Evolutionary conservation across 2,113 vertebrate genomes (phyloP), one percentile per base, ranked within the genome.

Genomic region (Brachyistius frenatus): DNA sequence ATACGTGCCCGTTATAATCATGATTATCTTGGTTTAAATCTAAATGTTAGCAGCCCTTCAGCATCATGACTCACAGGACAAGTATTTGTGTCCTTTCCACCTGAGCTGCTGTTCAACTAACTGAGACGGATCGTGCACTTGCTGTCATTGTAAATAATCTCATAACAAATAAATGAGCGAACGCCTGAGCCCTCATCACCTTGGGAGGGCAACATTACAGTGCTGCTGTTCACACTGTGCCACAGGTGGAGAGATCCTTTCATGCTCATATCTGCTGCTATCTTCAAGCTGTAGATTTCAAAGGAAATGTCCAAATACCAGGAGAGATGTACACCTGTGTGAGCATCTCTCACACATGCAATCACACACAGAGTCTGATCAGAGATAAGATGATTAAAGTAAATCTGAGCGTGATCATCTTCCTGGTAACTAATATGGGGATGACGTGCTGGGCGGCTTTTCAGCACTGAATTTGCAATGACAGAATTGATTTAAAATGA

Each of bases 141-240:
- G 47, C 78, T 86, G 8, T 72, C 55, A 31, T 36, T 49, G 52
- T 73, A 69, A 81, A 50, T 70, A 33, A 81, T 86, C 76, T 65
- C 87, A 85, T 88, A 83, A 78, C 49, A 87, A 79, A 73, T 63
- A 78, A 84, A 83, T 57, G 41, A 81, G 53, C 30, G 55, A 69
- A 35, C 23, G 80, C 82, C 47, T 47, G 58, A 75, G 62, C 67
- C 75, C 58, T 69, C 37, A 65, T 87, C 54, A 15, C 55, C 23
- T 49, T 41, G 2, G 15, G 5, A 31, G 66, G 47, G 30, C 13
- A 41, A 52, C 73, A 41, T 35, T 56, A 39, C 54, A 41, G 32
- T 74, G 67, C 56, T 78, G 62, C 46, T 53, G 37, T 36, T n/a
- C 11, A 10, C 44, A 30, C 47, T 31, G 37, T n/a, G 50, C 64